Conservation (phyloP, 2,113 vertebrate species). For the Rhabdornis inornatus region DNA sequence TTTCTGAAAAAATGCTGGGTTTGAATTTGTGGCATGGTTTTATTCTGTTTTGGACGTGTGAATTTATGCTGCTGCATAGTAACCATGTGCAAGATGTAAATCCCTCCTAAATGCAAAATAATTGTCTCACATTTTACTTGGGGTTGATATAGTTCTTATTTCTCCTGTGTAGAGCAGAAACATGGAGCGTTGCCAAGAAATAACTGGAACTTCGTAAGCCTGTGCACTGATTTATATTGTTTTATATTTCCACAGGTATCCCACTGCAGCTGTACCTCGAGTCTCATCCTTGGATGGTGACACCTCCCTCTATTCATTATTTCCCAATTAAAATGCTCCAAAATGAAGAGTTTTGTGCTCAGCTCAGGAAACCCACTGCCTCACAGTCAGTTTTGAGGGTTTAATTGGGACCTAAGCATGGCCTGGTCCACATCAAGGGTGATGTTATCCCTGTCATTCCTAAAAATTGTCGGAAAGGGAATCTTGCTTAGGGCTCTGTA, state of each 20-base stretch:
- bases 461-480: not conserved
- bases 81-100: not conserved
- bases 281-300: rapidly evolving
- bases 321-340: not conserved
- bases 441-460: not conserved
- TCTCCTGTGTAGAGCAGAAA: not conserved
- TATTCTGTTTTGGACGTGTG: rapidly evolving
- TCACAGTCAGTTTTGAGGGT: not conserved
- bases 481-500: not conserved
- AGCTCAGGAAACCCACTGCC: not conserved
- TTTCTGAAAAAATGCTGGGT: not conserved
- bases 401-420: rapidly evolving
- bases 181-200: not conserved
- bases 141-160: not conserved
- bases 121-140: not conserved
- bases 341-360: not conserved
- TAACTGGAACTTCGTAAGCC: not conserved
- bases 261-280: rapidly evolving
- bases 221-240: not conserved
- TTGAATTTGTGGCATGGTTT: not conserved
- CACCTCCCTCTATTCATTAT: not conserved
- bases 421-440: not conserved
- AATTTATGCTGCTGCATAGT: rapidly evolving
- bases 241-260: not conserved
- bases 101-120: not conserved